Conservation (phyloP, 2,113 vertebrate species). For the Motacilla tschutschensis region DNA sequence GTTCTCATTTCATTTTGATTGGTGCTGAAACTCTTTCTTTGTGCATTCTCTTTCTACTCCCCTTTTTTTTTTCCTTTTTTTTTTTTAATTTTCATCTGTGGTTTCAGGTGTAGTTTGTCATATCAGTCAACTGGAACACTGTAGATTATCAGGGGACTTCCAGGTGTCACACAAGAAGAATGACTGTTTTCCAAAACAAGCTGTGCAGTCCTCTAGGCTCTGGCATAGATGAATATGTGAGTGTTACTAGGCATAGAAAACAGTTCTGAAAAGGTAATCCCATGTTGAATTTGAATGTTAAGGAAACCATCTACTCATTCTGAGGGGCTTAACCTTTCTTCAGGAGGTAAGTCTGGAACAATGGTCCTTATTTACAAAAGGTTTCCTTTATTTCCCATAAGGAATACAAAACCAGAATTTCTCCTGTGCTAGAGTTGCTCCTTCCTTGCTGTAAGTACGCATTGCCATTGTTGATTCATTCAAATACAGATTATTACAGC, state of each 20-base stretch:
- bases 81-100: background rate
- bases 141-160: constrained; percentile 38
- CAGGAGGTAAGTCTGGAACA: constrained; percentile 34
- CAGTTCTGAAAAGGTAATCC: constrained; percentile 46
- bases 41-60: background rate
- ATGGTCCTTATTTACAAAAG: constrained; percentile 33
- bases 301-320: constrained; percentile 45
- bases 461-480: constrained; percentile 1
- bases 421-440: background rate
- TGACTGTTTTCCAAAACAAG: constrained; percentile 55
- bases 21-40: background rate
- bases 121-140: background rate
- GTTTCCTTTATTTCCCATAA: constrained; percentile 49
- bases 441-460: background rate
- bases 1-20: background rate
- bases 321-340: constrained; percentile 51
- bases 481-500: constrained; percentile 14
- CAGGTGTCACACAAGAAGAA: constrained; percentile 48
- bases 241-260: constrained; percentile 28
- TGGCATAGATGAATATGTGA: constrained; percentile 29
- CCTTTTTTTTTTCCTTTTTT: background rate
- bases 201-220: constrained; percentile 36
- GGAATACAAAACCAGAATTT: constrained; percentile 24
- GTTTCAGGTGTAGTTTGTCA: constrained; percentile 46
- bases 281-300: constrained; percentile 31